These are phyloP conservation scores for Lethrus apterus DNA, from an alignment of 1,140 invertebrate genomes.

Conservation along the genomic window DNA sequence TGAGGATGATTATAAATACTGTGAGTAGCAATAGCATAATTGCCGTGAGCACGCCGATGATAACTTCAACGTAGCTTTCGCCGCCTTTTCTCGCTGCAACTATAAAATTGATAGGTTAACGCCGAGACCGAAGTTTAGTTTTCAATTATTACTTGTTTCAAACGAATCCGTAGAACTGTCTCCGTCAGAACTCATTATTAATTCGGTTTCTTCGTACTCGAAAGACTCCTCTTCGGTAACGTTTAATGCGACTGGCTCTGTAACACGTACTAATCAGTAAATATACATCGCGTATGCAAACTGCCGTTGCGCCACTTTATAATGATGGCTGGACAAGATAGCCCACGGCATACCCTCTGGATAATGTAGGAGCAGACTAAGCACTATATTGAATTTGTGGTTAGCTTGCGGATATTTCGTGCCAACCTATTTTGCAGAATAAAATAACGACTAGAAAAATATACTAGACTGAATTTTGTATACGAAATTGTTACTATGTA, in stretches of 20 bases:
- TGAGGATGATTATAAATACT: conserved; percentile 59
- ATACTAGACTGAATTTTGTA: too few relatives aligned
- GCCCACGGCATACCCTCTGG: conserved; percentile 13
- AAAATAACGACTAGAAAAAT: too few relatives aligned
- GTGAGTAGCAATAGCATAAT: conserved; percentile 60
- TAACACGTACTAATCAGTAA: conserved; percentile 29
- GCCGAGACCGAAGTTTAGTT: conserved; percentile 9
- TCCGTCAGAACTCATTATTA: conserved; percentile 47
- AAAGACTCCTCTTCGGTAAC: conserved; percentile 52
- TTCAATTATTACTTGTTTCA: conserved; percentile 49
- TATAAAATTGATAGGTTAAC: conserved; percentile 32
- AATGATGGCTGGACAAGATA: conserved; percentile 21
- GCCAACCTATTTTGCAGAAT: too few relatives aligned
- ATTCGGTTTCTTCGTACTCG: conserved; percentile 45
- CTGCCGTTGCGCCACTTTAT: conserved; percentile 15
- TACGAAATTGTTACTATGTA: too few relatives aligned
- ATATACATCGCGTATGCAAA: conserved; percentile 18
- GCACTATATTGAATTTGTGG: too few relatives aligned
- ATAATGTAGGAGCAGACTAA: conserved; percentile 7
- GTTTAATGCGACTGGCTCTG: conserved; percentile 50
- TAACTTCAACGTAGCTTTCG: conserved; percentile 59
- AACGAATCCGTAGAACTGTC: conserved; percentile 48
- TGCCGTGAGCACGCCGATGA: conserved; percentile 65
- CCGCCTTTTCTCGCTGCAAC: conserved; percentile 53
- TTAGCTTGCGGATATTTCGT: too few relatives aligned